These are phyloP conservation scores for Euglossa dilemma DNA, from an alignment of 1,140 invertebrate species.

Conservation along the genomic window DNA sequence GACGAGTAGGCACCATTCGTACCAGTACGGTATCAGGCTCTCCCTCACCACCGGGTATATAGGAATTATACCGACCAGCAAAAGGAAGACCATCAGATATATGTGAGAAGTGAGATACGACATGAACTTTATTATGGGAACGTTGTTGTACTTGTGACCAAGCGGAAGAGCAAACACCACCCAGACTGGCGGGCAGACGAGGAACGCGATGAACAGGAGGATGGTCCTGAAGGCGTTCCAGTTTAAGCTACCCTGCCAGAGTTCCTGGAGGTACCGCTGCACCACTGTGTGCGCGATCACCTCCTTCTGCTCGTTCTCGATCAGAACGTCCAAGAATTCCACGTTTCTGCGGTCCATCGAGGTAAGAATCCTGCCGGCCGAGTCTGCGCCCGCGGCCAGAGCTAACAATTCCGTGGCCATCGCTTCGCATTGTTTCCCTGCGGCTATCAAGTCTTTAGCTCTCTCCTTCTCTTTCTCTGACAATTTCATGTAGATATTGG, in stretches of 20 bases:
- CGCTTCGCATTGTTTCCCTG: conserved; percentile 96
- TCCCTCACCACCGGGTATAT: conserved; percentile 90
- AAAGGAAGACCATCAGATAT: conserved; percentile 96
- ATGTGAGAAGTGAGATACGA: conserved; percentile 99
- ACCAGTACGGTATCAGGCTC: conserved; percentile 92
- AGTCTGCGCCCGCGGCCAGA: conserved; percentile 95
- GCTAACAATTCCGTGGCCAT: conserved; percentile 98
- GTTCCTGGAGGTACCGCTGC: conserved; percentile 95
- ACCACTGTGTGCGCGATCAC: conserved; percentile 95
- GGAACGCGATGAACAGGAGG: conserved; percentile 94
- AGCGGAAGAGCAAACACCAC: conserved; percentile 97
- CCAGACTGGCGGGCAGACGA: conserved; percentile 98
- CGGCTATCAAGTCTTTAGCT: conserved; percentile 96
- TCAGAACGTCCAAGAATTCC: conserved; percentile 98
- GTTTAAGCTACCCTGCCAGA: conserved; percentile 97
- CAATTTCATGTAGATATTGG: conserved; percentile 94
- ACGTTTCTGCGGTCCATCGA: conserved; percentile 95
- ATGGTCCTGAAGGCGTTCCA: conserved; percentile 98
- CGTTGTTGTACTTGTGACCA: conserved; percentile 97
- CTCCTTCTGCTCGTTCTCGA: conserved; percentile 99
- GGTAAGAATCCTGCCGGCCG: conserved; percentile 94
- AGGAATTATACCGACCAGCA: conserved; percentile 95
- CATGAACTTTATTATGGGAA: conserved; percentile 99
- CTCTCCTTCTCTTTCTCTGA: conserved; percentile 98
- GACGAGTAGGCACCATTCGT: conserved; percentile 97